phyloP scores from a whole-genome alignment of 2,888 invertebrate species.

The Protodeltote pygarga region DNA sequence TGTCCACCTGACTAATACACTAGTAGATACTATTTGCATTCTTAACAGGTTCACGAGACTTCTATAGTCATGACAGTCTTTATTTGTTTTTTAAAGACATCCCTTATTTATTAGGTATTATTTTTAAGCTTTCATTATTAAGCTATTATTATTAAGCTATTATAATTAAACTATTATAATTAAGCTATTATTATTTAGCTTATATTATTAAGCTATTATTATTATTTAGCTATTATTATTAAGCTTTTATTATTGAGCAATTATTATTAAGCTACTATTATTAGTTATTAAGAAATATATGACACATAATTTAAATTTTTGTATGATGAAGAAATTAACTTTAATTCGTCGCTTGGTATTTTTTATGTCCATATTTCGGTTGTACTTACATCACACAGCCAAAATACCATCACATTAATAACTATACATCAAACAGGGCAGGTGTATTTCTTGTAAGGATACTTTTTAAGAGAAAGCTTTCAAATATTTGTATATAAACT shows the following conservation, averaged over 20 bases:
- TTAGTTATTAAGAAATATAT: not conserved
- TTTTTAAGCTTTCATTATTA: too few species aligned
- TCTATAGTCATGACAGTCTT: too few species aligned
- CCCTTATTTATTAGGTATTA: too few species aligned
- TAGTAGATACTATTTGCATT: not conserved
- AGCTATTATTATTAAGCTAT: too few species aligned
- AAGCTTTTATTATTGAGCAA: too few species aligned
- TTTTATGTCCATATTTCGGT: too few species aligned
- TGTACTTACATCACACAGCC: not conserved
- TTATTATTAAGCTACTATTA: too few species aligned
- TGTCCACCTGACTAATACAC: not conserved
- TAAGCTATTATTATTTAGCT: too few species aligned
- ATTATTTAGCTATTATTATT: too few species aligned
- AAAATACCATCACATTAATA: slow-evolving; percentile 12
- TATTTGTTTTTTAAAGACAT: too few species aligned
- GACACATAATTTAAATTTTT: not conserved
- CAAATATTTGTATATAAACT: slow-evolving; percentile 11
- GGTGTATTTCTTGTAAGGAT: slow-evolving; percentile 15
- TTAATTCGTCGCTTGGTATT: not conserved
- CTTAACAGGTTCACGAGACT: not conserved
- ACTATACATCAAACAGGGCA: slow-evolving; percentile 6
- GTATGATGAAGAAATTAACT: slow-evolving; percentile 12
- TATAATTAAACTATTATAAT: too few species aligned
- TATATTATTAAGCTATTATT: too few species aligned
- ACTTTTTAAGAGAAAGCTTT: slow-evolving; percentile 3